Conservation (phyloP, 2,113 vertebrate species). For the Sphaerodactylus townsendi region DNA sequence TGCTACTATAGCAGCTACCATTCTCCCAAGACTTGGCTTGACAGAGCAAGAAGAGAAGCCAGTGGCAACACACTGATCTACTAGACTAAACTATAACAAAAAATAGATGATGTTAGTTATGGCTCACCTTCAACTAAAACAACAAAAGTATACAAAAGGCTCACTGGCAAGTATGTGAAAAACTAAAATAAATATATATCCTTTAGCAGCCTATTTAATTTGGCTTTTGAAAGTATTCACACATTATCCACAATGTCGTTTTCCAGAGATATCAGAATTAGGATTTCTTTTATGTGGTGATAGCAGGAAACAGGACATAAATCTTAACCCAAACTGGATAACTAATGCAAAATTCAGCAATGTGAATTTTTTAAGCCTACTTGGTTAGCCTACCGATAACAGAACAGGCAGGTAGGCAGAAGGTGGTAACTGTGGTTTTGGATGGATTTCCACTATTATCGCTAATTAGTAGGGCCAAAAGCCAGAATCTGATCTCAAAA, state of each 20-base stretch:
- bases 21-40: slow-evolving; percentile 20
- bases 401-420: neutral
- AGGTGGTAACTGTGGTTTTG: neutral
- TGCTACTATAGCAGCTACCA: neutral
- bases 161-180: slow-evolving; percentile 31
- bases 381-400: neutral
- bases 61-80: slow-evolving; percentile 16
- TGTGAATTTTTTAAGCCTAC: neutral
- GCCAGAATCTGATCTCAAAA: neutral
- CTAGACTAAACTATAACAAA: slow-evolving; percentile 22
- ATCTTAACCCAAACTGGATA: slow-evolving; percentile 7
- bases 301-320: slow-evolving; percentile 6
- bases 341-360: neutral
- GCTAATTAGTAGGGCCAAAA: neutral
- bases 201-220: slow-evolving; percentile 11
- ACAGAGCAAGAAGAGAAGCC: slow-evolving; percentile 23
- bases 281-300: slow-evolving; percentile 16
- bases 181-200: slow-evolving; percentile 39
- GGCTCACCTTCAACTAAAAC: slow-evolving; percentile 12
- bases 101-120: slow-evolving; percentile 30
- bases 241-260: slow-evolving; percentile 21
- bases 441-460: neutral
- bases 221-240: slow-evolving; percentile 29
- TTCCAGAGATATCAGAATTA: neutral
- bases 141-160: slow-evolving; percentile 23